Conservation (phyloP, 1,140 invertebrate genomes). For the Laupala kohalensis region DNA sequence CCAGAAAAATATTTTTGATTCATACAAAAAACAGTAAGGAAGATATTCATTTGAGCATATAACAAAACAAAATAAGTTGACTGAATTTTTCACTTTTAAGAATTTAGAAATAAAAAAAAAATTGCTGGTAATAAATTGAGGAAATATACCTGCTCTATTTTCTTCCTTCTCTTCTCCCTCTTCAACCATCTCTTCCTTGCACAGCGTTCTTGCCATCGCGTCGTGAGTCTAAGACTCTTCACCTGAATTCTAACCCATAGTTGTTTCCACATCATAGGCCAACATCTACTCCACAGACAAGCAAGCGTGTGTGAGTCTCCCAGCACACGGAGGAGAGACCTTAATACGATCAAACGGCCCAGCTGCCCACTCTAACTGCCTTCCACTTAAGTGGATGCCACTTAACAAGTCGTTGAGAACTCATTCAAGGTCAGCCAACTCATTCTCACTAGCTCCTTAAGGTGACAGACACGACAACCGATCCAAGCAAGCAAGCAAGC, state of each 20-base stretch:
- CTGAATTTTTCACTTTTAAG: too few species aligned
- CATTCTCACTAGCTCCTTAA: not conserved
- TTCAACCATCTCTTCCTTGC: constrained; percentile 4
- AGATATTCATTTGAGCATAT: too few species aligned
- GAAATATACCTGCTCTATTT: constrained; percentile 8
- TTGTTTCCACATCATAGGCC: constrained; percentile 7
- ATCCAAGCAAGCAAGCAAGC: too few species aligned
- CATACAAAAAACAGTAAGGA: too few species aligned
- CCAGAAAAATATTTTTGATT: too few species aligned
- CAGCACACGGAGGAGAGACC: not conserved
- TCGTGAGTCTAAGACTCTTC: not conserved
- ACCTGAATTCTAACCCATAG: constrained; percentile 1
- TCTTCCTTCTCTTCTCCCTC: constrained; percentile 5
- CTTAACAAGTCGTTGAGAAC: not conserved
- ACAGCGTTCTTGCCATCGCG: constrained; percentile 10
- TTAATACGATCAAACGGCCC: not conserved
- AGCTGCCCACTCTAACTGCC: not conserved
- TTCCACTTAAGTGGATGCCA: not conserved
- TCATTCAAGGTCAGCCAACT: not conserved
- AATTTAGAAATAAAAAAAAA: too few species aligned
- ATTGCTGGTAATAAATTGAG: too few species aligned
- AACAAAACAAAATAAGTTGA: too few species aligned
- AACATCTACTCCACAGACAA: too few species aligned
- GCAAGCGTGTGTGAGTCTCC: not conserved
- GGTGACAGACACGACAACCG: too few species aligned